These are phyloP conservation scores for Hippolais icterina DNA, from an alignment of 2,113 vertebrate genomes.

Conservation along the genomic window DNA sequence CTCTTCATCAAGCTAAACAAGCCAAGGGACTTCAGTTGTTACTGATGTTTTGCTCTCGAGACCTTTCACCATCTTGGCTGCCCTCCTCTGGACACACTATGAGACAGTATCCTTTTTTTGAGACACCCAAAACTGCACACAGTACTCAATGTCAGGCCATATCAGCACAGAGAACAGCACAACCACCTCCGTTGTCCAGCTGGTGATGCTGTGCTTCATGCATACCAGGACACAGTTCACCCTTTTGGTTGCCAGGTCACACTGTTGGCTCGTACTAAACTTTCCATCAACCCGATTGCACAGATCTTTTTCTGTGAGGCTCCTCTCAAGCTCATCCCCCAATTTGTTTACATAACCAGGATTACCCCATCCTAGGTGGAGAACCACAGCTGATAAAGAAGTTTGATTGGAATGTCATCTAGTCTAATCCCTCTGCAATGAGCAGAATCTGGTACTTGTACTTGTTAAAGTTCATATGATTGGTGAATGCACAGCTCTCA, in stretches of 20 bases:
- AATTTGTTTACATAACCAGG: fast-evolving
- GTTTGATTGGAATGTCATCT: not conserved
- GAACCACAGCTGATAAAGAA: not conserved
- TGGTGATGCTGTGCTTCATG: not conserved
- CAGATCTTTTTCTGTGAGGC: not conserved
- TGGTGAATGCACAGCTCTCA: not conserved
- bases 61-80: not conserved
- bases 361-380: not conserved
- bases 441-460: not conserved
- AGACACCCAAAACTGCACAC: not conserved
- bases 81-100: not conserved
- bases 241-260: not conserved
- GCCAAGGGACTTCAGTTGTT: not conserved
- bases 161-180: not conserved
- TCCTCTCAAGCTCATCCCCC: not conserved
- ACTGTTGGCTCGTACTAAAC: not conserved
- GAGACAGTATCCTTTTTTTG: not conserved
- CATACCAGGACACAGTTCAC: not conserved
- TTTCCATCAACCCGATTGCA: not conserved
- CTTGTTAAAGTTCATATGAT: not conserved
- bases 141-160: not conserved
- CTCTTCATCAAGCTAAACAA: not conserved
- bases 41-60: fast-evolving
- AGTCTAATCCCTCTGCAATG: not conserved
- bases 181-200: fast-evolving